A percentile compares a stretch with the other conserved stretches of the same genome.
phyloP scores from a whole-genome alignment of 2,888 invertebrate species.

The Cynaeus angustus region DNA sequence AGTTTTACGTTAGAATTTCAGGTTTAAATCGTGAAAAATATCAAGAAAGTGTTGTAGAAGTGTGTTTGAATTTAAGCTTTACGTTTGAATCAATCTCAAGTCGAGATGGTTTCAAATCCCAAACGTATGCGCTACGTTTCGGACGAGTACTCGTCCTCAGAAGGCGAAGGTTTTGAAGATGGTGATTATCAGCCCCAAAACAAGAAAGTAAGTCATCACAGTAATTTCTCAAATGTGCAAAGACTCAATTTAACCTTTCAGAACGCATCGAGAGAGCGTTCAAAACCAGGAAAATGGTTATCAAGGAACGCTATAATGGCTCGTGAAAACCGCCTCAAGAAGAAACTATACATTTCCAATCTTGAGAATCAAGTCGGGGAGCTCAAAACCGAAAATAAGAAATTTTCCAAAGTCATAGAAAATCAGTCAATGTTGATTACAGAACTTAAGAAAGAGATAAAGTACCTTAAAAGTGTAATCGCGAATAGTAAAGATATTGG shows the following conservation, averaged over 20 bases:
- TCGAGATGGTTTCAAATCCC: constrained; percentile 51
- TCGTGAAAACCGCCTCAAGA: constrained; percentile 76
- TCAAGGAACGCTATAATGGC: constrained; percentile 78
- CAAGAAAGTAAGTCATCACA: constrained; percentile 47
- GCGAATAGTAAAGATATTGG: constrained; percentile 74
- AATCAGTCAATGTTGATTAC: constrained; percentile 72
- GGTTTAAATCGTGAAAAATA: not conserved
- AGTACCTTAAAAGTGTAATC: constrained; percentile 74
- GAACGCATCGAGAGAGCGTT: constrained; percentile 57
- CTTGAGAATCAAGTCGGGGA: constrained; percentile 73
- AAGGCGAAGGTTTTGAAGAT: constrained; percentile 47
- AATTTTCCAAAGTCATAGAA: constrained; percentile 71
- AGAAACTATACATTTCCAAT: constrained; percentile 76
- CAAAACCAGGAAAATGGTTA: constrained; percentile 66
- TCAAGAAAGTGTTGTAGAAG: not conserved
- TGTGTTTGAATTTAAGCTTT: not conserved
- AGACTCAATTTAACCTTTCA: constrained; percentile 30
- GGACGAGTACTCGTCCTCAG: constrained; percentile 49
- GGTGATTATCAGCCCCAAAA: constrained; percentile 42
- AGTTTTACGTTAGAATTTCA: not conserved
- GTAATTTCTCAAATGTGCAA: not conserved
- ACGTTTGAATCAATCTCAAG: not conserved
- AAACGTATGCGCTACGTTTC: constrained; percentile 56
- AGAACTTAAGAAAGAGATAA: constrained; percentile 73
- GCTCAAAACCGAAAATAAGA: constrained; percentile 71